Evolutionary conservation across 2,113 vertebrate genomes (phyloP), one percentile per base, ranked within the genome.

Genomic region (Chelonoidis abingdonii): DNA sequence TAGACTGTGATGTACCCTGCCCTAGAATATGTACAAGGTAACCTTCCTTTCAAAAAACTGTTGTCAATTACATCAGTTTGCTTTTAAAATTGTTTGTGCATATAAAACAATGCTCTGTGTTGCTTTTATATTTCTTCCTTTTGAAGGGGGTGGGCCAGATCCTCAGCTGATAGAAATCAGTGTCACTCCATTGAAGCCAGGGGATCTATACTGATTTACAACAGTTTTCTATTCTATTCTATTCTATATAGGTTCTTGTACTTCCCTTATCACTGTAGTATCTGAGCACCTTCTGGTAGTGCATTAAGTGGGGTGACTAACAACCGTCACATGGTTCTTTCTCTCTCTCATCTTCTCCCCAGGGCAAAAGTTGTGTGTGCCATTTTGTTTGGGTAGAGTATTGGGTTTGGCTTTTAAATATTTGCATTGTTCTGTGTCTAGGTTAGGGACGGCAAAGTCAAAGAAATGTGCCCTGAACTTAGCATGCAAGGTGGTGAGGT

Each of bases 221-320:
- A 13, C 0, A 89, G 50, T 62, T 10, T 57, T 57, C 24, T 72
- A 57, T 7, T 14, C 24, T 11, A 50, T 50, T 19, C 24, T 79
- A 52, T 4, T 4, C 38, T 52, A 53, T 21, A 72, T 44, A 4
- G 0, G 0, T 78, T 92, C 92, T 56, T 57, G 62, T 62, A 75
- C 79, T 1, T 0, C 21, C 21, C 8, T 22, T 5, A 21, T 31
- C 59, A 4, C 41, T 0, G 1, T 82, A 10, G 7, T 38, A 16
- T 21, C 16, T 59, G 29, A 1, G 0, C 44, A 69, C 21, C 52
- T 59, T 35, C 22, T 8, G 5, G 83, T 65, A 65, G 44, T 62
- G 10, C 25, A 2, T n/a, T 92, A 72, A 72, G 35, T 31, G 27
- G 10, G 38, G n/a, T 72, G n/a, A 72, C 65, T 72, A 38, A 22